Base-by-base conservation (phyloP, 2,113 vertebrate species). In the Crotalus viridis region DNA sequence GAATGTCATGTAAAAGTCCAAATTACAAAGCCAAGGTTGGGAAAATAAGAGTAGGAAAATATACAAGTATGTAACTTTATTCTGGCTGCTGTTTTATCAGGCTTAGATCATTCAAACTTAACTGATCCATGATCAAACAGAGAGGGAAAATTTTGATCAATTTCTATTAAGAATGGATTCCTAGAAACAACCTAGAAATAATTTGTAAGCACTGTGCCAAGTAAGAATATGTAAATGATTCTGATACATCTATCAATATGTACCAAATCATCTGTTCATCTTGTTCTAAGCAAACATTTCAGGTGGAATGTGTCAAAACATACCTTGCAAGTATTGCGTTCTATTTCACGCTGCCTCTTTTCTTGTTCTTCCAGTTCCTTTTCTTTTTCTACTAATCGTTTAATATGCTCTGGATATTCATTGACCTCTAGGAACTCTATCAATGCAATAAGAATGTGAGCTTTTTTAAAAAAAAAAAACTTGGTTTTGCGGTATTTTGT, bases 291-390 rank as follows among this genome's bases (percentile, higher is more conserved):
- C 15, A 48, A 28, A 94, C 86, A 92, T 26, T 94, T 87, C 8
- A 52, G 33, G 15, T 56, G 21, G 33, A 15, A 54, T 89, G 94
- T 91, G 46, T 51, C 88, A 88, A 90, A 94, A 94, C 96, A 96
- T 96, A 99, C 99, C 98, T 99, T 99, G 98, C 99, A 99, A 0
- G 99, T 99, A 96, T 99, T 99, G 85, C 99, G 98, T 51, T 99
- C 99, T 57, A 99, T 99, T 98, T 99, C 99, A 94, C 99, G 98
- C 92, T 99, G 99, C 87, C 98, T 98, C 96, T 99, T 99, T 93
- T 99, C 99, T 93, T 99, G 99, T 95, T 99, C 99, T 97, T 99
- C 99, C 74, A 98, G 96, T 95, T 99, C 99, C 97, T 99, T 99
- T 95, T 99, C 99, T 95, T 97, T 99, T 95, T 99, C 98, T 89